Base-by-base conservation (phyloP, 92 coral and sea anemone genomes). In the Porites cylindrica region DNA sequence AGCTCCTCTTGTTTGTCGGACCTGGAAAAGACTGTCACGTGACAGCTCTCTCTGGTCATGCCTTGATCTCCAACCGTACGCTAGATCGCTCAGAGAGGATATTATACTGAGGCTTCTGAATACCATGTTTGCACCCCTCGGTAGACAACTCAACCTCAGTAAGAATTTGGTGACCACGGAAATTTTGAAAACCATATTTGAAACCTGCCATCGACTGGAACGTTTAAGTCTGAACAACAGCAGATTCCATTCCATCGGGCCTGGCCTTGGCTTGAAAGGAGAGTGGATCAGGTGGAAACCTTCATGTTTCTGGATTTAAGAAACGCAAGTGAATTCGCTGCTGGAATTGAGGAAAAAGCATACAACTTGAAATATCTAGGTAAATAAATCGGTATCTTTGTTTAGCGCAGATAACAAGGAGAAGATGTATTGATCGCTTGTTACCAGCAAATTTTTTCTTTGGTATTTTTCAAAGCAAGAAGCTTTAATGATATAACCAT, bases 11-110 rank as follows among this genome's bases (percentile, higher is more conserved):
- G 95, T 94, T 21, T 91, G 97, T 77, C 71, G 68, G 0, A 70
- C 80, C 29, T 94, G 97, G 97, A 77, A 85, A 6, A 95, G 95
- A 11, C 26, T 94, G 14, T 73, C 95, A 59, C 93, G 78, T 47
- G 97, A 94, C 24, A 88, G 94, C 50, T 89, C 93, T 19, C 88
- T 94, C 10, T 94, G 97, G 97, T 85, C 85, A 1, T 26, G 66
- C 58, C 93, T 94, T 54, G 86, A 94, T 75, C 88, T 94, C 24
- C 71, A 86, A 5, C 91, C 85, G 43, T 92, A 85, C 77, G 70
- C 72, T 32, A 66, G 26, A 3, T 59, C 51, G 11, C 75, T 92
- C 12, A 51, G 54, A 24, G 88, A 71, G 9, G 77, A 72, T 26
- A 66, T 73, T 2, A 86, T 94, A n/a, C 62, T 59, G 56, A 77